These are phyloP conservation scores for Arenaria interpres DNA, from an alignment of 2,113 vertebrate genomes.

Conservation along the genomic window DNA sequence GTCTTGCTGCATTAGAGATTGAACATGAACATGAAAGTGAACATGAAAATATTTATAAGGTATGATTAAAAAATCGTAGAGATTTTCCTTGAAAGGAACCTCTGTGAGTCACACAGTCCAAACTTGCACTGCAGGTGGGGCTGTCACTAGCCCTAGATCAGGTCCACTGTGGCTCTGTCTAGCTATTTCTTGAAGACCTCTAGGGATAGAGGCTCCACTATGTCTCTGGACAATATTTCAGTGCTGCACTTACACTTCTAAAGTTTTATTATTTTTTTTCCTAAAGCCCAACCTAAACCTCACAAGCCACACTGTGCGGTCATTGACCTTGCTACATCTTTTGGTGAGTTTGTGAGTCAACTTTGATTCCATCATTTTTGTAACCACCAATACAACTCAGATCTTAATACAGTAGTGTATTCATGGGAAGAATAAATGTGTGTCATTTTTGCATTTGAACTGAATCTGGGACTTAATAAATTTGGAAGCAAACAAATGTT, in stretches of 20 bases:
- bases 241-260: not conserved
- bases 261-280: not conserved
- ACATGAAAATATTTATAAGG: not conserved
- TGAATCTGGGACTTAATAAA: not conserved
- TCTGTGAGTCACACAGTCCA: not conserved
- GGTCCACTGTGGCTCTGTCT: not conserved
- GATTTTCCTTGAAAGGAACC: not conserved
- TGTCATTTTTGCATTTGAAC: not conserved
- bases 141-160: not conserved
- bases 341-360: not conserved
- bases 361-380: not conserved
- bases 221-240: not conserved
- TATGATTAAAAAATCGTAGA: not conserved
- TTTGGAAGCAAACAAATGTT: not conserved
- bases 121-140: not conserved
- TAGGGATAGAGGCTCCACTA: fast-evolving
- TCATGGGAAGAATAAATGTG: not conserved
- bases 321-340: not conserved
- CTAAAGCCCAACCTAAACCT: not conserved
- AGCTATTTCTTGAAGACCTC: not conserved
- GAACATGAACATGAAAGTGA: not conserved
- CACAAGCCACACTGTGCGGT: not conserved
- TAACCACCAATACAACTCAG: not conserved
- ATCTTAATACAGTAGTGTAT: not conserved
- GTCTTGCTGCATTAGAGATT: not conserved